phyloP scores from a whole-genome alignment of 1,140 invertebrate species.

The Euschistus heros region DNA sequence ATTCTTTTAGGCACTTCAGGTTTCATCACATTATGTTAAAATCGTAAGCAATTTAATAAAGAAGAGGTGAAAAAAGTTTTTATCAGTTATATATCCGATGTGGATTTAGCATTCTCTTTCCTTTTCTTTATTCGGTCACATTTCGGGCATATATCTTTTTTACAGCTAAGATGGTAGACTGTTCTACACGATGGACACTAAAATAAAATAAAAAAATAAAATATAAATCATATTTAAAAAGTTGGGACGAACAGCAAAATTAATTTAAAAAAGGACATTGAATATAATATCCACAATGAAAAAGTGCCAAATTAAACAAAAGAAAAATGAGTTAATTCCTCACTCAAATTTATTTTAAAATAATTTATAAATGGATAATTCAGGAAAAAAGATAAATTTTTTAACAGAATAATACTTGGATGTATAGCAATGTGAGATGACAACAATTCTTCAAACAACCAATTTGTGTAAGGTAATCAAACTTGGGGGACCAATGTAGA shows the following conservation, averaged over 20 bases:
- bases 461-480: too few species aligned
- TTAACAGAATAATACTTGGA: too few species aligned
- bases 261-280: background rate
- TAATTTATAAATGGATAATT: background rate
- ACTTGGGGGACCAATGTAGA: too few species aligned
- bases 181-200: constrained; percentile 8
- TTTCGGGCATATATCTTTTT: constrained; percentile 13
- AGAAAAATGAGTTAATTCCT: background rate
- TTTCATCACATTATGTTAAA: too few species aligned
- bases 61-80: too few species aligned
- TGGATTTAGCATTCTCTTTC: background rate
- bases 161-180: constrained; percentile 10
- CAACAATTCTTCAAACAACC: too few species aligned
- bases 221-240: constrained; percentile 3
- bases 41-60: too few species aligned
- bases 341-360: background rate
- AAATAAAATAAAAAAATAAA: background rate
- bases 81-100: too few species aligned
- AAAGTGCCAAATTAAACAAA: background rate
- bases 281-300: background rate
- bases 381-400: too few species aligned
- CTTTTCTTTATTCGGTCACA: constrained; percentile 11
- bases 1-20: too few species aligned
- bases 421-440: too few species aligned
- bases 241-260: background rate